phyloP scores from a whole-genome alignment of 2,888 invertebrate genomes.

The Entomobrya multifasciata region DNA sequence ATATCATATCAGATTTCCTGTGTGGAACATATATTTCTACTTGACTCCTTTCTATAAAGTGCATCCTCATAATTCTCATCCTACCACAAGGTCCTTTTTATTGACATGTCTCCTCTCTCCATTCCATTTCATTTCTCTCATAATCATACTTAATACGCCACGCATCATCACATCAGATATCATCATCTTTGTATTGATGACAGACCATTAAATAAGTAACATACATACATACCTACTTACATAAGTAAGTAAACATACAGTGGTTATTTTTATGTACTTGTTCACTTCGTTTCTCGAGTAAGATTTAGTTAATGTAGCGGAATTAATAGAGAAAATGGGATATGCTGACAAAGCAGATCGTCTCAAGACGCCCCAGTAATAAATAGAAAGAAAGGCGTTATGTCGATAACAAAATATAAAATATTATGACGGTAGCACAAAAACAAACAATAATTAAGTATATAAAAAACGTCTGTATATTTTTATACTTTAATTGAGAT shows the following conservation, averaged over 20 bases:
- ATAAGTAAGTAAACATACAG: background rate
- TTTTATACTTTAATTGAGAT: too few species aligned
- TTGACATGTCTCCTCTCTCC: slow-evolving; percentile 40
- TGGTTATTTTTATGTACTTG: background rate
- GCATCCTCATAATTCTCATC: slow-evolving; percentile 31
- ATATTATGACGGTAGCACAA: background rate
- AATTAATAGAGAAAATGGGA: background rate
- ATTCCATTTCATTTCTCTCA: background rate
- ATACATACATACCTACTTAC: background rate
- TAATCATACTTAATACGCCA: background rate
- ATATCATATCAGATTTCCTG: slow-evolving; percentile 29
- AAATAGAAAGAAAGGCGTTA: background rate
- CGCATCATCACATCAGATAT: background rate
- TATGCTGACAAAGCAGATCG: background rate
- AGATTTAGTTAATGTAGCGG: slow-evolving; percentile 1
- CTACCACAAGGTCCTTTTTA: slow-evolving; percentile 16
- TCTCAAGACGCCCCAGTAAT: too few species aligned
- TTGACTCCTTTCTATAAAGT: background rate
- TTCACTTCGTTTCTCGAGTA: too few species aligned
- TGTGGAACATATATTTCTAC: background rate
- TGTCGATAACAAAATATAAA: background rate
- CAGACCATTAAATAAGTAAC: background rate
- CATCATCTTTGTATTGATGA: background rate
- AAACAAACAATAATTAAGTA: too few species aligned
- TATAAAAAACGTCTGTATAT: too few species aligned